Evolutionary conservation across 2,888 invertebrate genomes (phyloP), one percentile per base, ranked within the genome.

Genomic region (Tenthredo livida): DNA sequence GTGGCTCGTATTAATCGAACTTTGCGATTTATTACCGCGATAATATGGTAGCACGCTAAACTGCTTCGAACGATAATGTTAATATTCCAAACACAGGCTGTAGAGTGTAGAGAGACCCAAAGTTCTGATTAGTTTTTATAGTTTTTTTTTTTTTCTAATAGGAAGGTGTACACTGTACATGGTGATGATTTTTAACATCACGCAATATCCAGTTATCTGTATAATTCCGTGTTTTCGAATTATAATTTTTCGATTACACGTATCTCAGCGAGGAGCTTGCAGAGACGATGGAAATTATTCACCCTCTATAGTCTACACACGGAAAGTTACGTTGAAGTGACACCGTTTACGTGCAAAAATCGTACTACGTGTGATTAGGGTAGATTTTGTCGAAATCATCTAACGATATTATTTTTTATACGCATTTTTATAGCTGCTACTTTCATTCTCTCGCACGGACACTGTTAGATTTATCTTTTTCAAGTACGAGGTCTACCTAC

Each of bases 1-100:
- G 40, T 72, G 47, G 29, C 75, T 47, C 47, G 6, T 15, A 25
- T 75, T 43, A 25, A 75, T 75, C 75, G 70, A 70, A 33, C 70
- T 43, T 3, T 9, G 72, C 72, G 40, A 73, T 73, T 73, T 73
- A 73, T 73, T 43, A 43, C 43, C 12, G 10, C 9, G 72, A 73
- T 73, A 73, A 40, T 40, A 73, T 43, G 15, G 40, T 43, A 12
- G 21, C 25, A 40, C 21, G 72, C n/a, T 10, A 21, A 72, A 72
- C 40, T 43, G 2, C 12, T 72, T 43, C 0, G 7, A 21, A 43
- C 4, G 17, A n/a, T 17, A 43, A 73, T 43, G 37, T 73, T 43
- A 21, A 73, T 43, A 72, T 73, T 33, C 33, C 4, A 5, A 67
- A 33, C 67, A 33, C 29, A 33, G 67, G 33, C 67, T 15, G 67